A percentile compares a stretch with the other conserved stretches of the same genome.
Evolutionary conservation across 2,797 vertebrate genomes (phyloP).

Genomic region (Danio aesculapii): DNA sequence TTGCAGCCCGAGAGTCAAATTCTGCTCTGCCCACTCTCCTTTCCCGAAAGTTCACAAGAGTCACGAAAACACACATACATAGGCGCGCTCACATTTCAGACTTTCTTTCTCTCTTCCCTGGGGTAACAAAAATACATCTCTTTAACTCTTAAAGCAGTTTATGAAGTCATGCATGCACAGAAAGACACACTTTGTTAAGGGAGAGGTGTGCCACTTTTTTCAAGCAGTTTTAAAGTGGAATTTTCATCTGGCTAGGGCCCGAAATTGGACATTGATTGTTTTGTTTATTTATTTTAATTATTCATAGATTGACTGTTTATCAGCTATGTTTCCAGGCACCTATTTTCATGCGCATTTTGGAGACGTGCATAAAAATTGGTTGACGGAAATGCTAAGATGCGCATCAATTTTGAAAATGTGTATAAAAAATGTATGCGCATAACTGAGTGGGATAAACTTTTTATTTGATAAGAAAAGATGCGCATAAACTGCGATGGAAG

Average conservation of each 20-base stretch:
- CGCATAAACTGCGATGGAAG: too few relatives aligned
- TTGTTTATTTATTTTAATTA: too few relatives aligned
- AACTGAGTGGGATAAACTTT: too few relatives aligned
- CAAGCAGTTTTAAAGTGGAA: not conserved
- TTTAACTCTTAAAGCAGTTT: conserved; percentile 14
- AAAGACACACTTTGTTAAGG: conserved; percentile 7
- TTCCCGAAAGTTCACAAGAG: conserved; percentile 30
- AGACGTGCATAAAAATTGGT: too few relatives aligned
- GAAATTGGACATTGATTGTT: too few relatives aligned
- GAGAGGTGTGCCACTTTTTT: not conserved
- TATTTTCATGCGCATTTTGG: too few relatives aligned
- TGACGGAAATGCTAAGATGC: too few relatives aligned
- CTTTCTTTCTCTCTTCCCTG: conserved; percentile 1
- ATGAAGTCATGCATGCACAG: not conserved
- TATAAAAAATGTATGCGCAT: too few relatives aligned
- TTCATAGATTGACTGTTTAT: too few relatives aligned
- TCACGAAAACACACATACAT: conserved; percentile 33
- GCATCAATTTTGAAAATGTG: too few relatives aligned
- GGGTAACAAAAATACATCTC: conserved; percentile 12
- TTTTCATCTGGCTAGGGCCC: not conserved
- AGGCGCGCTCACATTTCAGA: conserved; percentile 19
- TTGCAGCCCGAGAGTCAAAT: conserved; percentile 89
- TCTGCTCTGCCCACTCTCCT: conserved; percentile 82
- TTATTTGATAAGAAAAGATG: too few relatives aligned
- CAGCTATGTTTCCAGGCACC: too few relatives aligned